Percentiles rank a stretch among this genome's conserved stretches.
Evolutionary conservation across 1,140 invertebrate genomes (phyloP).

Genomic region (Piezodorus guildinii): DNA sequence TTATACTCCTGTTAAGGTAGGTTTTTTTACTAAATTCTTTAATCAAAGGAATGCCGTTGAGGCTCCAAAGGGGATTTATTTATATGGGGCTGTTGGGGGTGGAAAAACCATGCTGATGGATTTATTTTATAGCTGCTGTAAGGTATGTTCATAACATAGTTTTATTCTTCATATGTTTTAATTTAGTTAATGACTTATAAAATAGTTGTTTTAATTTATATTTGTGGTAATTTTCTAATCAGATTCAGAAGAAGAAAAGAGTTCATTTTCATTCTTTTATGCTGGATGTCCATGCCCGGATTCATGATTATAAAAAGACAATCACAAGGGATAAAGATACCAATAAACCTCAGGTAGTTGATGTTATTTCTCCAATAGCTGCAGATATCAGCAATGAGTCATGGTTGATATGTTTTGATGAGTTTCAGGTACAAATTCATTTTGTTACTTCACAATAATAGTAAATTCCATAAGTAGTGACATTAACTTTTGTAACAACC

Average conservation of each 20-base stretch:
- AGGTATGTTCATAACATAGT: slow-evolving; percentile 36
- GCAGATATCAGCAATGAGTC: slow-evolving; percentile 68
- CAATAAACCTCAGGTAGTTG: slow-evolving; percentile 63
- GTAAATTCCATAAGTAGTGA: too few species aligned
- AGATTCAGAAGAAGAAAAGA: slow-evolving; percentile 57
- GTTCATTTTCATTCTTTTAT: slow-evolving; percentile 98
- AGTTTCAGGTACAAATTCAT: slow-evolving; percentile 75
- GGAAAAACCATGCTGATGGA: slow-evolving; percentile 99
- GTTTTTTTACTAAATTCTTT: slow-evolving; percentile 37
- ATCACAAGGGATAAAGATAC: slow-evolving; percentile 51
- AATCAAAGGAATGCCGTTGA: slow-evolving; percentile 36
- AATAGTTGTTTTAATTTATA: background rate
- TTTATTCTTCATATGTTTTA: background rate
- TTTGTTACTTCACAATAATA: too few species aligned
- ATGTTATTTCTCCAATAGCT: slow-evolving; percentile 92
- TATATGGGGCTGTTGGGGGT: slow-evolving; percentile 78
- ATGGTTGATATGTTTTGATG: slow-evolving; percentile 95
- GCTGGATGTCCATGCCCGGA: slow-evolving; percentile 83
- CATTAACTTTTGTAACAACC: too few species aligned
- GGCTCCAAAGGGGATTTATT: slow-evolving; percentile 64
- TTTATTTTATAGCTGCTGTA: slow-evolving; percentile 76
- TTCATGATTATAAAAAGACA: slow-evolving; percentile 67
- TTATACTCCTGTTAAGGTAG: slow-evolving; percentile 44
- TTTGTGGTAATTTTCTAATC: background rate
- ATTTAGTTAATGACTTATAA: background rate